Conservation (phyloP, 2,797 vertebrate species). For the Epinephelus awoara region DNA sequence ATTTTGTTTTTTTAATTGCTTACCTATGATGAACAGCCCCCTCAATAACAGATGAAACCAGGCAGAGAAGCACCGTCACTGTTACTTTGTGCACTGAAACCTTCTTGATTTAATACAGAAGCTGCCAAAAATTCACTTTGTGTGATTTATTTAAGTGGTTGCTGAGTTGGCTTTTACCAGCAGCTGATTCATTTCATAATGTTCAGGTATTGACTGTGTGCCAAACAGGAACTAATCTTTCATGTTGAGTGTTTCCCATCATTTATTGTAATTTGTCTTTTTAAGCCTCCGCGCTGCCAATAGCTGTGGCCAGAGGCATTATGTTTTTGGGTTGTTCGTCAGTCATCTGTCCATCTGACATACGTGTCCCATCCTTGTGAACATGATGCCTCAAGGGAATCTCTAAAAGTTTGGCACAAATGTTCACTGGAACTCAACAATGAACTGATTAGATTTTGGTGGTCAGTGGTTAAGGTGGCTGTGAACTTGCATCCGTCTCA, state of each 20-base stretch:
- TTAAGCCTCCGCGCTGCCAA: neutral
- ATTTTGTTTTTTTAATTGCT: too few species aligned
- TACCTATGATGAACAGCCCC: neutral
- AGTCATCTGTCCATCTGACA: too few species aligned
- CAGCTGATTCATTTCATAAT: slow-evolving; percentile 22
- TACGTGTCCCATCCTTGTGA: too few species aligned
- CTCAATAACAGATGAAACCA: neutral
- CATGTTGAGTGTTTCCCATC: neutral
- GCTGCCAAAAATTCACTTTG: slow-evolving; percentile 46
- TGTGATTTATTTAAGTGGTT: slow-evolving; percentile 19
- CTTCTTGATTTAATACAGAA: slow-evolving; percentile 12
- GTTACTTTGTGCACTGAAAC: neutral
- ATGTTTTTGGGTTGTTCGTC: too few species aligned
- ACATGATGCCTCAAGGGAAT: too few species aligned
- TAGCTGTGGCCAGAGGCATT: too few species aligned
- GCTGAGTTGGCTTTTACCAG: slow-evolving; percentile 20
- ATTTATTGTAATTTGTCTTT: neutral
- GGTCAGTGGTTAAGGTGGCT: too few species aligned
- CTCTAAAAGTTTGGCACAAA: too few species aligned
- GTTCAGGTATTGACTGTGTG: neutral
- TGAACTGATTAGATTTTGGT: too few species aligned
- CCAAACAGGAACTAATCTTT: neutral
- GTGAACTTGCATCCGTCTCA: too few species aligned
- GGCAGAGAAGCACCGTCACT: neutral
- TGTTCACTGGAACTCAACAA: too few species aligned